These are phyloP conservation scores for Drosophila mettleri DNA, from an alignment of 2,888 invertebrate species.

Conservation along the genomic window DNA sequence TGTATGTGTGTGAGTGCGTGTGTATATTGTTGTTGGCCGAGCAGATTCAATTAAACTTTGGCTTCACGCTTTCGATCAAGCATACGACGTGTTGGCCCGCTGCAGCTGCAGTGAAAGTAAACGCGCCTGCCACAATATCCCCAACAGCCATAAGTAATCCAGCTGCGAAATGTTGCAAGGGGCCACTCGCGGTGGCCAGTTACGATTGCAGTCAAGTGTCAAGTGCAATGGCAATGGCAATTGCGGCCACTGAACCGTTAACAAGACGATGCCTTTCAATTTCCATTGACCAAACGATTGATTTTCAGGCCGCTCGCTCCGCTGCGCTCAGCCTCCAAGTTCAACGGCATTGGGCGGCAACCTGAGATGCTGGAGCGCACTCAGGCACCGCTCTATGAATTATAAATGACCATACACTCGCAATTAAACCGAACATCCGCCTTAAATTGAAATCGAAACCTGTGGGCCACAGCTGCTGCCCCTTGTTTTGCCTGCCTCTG, in stretches of 20 bases:
- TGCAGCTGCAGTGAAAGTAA: constrained; percentile 64
- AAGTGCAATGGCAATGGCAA: constrained; percentile 63
- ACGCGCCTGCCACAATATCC: constrained; percentile 2
- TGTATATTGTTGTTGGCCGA: constrained; percentile 51
- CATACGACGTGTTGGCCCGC: constrained; percentile 54
- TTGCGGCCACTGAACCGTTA: constrained; percentile 63
- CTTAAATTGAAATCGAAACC: constrained; percentile 81
- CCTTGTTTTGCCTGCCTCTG: neutral
- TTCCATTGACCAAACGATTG: constrained; percentile 53
- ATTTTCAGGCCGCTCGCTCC: constrained; percentile 48
- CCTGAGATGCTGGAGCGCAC: constrained; percentile 40
- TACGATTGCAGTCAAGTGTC: constrained; percentile 57
- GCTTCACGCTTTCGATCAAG: constrained; percentile 76
- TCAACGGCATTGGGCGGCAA: constrained; percentile 58
- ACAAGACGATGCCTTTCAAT: constrained; percentile 51
- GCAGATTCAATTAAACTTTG: constrained; percentile 77
- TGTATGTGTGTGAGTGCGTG: neutral
- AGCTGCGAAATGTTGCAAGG: constrained; percentile 37
- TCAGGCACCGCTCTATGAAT: constrained; percentile 54
- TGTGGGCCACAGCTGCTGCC: constrained; percentile 10
- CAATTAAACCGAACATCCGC: constrained; percentile 78
- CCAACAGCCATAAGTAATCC: constrained; percentile 35
- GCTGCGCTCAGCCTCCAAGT: constrained; percentile 49
- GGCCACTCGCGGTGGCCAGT: constrained; percentile 25
- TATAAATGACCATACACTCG: constrained; percentile 49